Conservation (phyloP, 2,888 invertebrate genomes). For the Taphrorychus bicolor region DNA sequence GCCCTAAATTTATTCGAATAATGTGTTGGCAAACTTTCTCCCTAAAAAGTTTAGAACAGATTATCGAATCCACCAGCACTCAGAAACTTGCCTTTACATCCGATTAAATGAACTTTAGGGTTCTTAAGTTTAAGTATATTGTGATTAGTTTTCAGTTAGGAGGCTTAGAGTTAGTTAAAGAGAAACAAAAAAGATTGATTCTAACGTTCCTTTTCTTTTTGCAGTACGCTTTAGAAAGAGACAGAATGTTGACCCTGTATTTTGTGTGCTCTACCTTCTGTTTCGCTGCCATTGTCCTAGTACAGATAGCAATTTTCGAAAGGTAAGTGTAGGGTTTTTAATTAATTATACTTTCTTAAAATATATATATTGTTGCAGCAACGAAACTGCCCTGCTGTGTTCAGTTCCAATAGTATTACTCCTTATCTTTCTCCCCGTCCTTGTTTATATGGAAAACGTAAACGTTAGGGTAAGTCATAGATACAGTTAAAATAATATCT, state of each 20-base stretch:
- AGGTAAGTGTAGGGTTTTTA: conserved; percentile 45
- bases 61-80: background rate
- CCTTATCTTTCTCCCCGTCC: conserved; percentile 63
- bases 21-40: background rate
- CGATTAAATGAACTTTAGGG: background rate
- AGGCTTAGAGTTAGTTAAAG: too few species aligned
- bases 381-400: conserved; percentile 56
- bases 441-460: conserved; percentile 65
- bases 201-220: conserved; percentile 53
- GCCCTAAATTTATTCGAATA: background rate
- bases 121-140: too few species aligned
- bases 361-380: conserved; percentile 54
- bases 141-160: too few species aligned
- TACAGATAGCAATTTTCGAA: conserved; percentile 65
- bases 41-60: background rate
- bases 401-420: conserved; percentile 59
- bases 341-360: background rate
- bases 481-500: background rate
- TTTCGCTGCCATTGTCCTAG: conserved; percentile 71
- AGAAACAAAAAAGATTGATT: too few species aligned
- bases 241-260: conserved; percentile 86
- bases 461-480: conserved; percentile 55
- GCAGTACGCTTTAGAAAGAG: conserved; percentile 83
- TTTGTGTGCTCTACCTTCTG: conserved; percentile 82
- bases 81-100: background rate